A percentile compares a stretch with the other conserved stretches of the same genome.
phyloP scores from a whole-genome alignment of 2,797 vertebrate species.

The Pipistrellus nathusii region DNA sequence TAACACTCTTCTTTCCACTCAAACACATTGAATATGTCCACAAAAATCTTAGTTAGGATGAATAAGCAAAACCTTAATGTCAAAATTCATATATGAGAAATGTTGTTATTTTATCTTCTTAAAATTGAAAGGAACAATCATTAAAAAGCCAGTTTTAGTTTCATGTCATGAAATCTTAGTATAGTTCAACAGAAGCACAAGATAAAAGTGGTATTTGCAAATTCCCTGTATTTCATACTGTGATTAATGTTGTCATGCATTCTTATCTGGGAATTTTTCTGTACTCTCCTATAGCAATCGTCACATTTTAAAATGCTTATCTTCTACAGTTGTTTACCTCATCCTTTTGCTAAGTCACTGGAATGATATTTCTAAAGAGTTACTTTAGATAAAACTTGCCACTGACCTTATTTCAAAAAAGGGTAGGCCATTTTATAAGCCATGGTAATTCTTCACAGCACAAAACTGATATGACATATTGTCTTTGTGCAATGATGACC shows the following conservation, averaged over 20 bases:
- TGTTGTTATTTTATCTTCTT: conserved; percentile 36
- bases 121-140: conserved; percentile 17
- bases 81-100: conserved; percentile 39
- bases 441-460: conserved; percentile 2
- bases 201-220: conserved; percentile 41
- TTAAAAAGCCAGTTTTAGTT: conserved; percentile 41
- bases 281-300: background rate
- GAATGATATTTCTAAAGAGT: conserved; percentile 51
- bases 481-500: background rate
- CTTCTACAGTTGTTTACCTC: conserved; percentile 38
- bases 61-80: conserved; percentile 9
- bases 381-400: conserved; percentile 55
- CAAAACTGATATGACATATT: background rate
- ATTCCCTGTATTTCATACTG: background rate
- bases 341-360: background rate
- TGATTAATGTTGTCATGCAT: conserved; percentile 8
- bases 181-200: conserved; percentile 19
- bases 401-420: conserved; percentile 40
- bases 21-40: conserved; percentile 19
- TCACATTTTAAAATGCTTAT: conserved; percentile 56
- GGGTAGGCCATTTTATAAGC: conserved; percentile 2
- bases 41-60: background rate
- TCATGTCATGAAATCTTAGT: conserved; percentile 12
- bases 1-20: conserved; percentile 19
- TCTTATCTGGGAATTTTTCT: conserved; percentile 60